Percentiles rank a stretch among this genome's conserved stretches.
Conservation (phyloP, 2,797 vertebrate genomes). For the Malurus leucopterus region DNA sequence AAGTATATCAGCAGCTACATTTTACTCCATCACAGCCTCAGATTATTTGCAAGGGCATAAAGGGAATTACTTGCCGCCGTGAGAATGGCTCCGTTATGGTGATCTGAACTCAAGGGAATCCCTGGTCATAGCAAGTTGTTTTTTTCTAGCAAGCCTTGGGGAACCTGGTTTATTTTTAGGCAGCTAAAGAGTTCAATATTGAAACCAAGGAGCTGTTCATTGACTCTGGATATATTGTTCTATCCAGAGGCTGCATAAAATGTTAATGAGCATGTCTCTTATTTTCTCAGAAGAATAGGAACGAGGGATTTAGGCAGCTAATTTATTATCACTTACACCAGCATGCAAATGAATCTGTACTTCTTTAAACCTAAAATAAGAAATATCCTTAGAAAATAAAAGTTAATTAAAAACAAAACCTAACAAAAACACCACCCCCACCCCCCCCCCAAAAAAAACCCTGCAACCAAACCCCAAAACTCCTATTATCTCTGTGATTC, state of each 20-base stretch:
- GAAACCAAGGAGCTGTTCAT: background rate
- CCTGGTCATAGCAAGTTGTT: background rate
- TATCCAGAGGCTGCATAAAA: background rate
- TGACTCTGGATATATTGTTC: background rate
- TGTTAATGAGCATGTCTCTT: background rate
- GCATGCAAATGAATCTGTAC: background rate
- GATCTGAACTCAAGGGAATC: background rate
- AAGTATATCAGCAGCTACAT: background rate
- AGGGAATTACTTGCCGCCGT: background rate
- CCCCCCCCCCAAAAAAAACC: background rate
- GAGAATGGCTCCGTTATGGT: background rate
- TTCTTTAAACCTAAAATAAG: background rate
- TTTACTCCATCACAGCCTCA: background rate
- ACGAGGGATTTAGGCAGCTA: background rate
- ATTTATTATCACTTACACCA: constrained; percentile 11
- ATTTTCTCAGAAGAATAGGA: background rate
- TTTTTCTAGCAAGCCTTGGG: background rate
- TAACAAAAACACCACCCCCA: background rate
- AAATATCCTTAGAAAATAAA: background rate
- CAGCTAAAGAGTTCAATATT: background rate
- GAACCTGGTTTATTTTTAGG: background rate
- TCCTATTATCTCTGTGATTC: background rate
- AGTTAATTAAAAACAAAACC: background rate
- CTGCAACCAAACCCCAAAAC: background rate
- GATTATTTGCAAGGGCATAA: background rate